Conservation (phyloP, 2,888 invertebrate species). For the Cosmia trapezina region DNA sequence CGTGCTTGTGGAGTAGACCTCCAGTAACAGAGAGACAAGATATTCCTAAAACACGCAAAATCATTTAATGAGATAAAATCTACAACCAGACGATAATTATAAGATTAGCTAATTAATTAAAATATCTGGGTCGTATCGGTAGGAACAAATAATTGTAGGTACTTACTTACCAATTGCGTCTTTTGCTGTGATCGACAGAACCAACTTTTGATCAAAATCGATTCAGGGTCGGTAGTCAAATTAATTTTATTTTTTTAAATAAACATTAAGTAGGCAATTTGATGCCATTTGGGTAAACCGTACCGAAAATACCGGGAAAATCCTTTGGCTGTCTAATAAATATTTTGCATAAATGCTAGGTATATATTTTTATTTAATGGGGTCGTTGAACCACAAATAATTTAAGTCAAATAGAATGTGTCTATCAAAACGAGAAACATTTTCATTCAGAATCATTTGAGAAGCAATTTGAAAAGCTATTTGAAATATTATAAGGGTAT, state of each 20-base stretch:
- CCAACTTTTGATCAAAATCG: constrained; percentile 21
- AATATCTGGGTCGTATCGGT: constrained; percentile 29
- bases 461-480: constrained; percentile 28
- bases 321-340: constrained; percentile 1
- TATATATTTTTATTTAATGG: constrained; percentile 9
- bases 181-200: constrained; percentile 11
- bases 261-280: neutral
- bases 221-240: constrained; percentile 6
- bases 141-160: neutral
- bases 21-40: constrained; percentile 17
- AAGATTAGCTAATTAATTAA: constrained; percentile 34
- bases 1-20: too few species aligned
- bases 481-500: too few species aligned
- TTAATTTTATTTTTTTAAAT: neutral
- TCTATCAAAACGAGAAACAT: constrained; percentile 24
- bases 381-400: constrained; percentile 31
- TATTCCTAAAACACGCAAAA: constrained; percentile 5
- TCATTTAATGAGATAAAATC: constrained; percentile 30
- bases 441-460: constrained; percentile 26
- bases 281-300: neutral
- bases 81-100: constrained; percentile 17
- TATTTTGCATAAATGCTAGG: neutral
- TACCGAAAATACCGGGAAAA: neutral
- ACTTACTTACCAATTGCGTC: neutral
- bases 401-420: constrained; percentile 28